Evolutionary conservation across 1,140 invertebrate genomes (phyloP).

Genomic region (Sitobion miscanthi): DNA sequence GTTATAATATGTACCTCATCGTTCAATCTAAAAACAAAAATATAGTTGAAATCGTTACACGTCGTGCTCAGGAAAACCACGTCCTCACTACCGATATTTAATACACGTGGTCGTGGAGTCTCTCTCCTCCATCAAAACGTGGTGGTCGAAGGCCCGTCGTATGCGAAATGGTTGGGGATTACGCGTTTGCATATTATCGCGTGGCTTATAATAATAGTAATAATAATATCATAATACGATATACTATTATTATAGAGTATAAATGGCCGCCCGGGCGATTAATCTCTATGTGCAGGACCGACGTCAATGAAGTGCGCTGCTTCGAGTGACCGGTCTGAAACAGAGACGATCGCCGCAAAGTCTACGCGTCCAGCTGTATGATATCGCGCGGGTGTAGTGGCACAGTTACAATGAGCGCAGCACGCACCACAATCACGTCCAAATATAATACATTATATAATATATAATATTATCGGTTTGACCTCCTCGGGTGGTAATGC

Average conservation of each 20-base stretch:
- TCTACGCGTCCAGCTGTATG: not conserved
- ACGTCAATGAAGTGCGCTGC: not conserved
- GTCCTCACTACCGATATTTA: no score
- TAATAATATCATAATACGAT: not conserved
- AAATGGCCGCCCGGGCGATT: not conserved
- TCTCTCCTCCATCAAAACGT: no score
- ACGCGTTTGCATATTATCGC: not conserved
- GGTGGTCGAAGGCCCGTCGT: no score
- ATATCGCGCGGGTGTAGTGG: not conserved
- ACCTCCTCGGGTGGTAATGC: conserved; percentile 22
- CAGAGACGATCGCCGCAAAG: not conserved
- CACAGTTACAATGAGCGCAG: not conserved
- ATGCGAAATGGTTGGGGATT: not conserved
- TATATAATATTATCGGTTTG: conserved; percentile 7
- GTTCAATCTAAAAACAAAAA: not conserved
- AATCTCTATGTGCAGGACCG: not conserved
- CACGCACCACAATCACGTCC: not conserved
- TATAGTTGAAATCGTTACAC: not conserved
- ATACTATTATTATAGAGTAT: no score
- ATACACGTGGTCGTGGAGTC: no score
- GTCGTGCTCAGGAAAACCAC: not conserved
- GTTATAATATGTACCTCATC: not conserved
- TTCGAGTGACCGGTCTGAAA: not conserved
- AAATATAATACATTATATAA: not conserved
- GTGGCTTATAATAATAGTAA: not conserved